Percentiles rank a stretch among this genome's conserved stretches.
These are phyloP conservation scores for Temnothorax unifasciatus DNA, from an alignment of 2,888 invertebrate genomes.

Conservation along the genomic window DNA sequence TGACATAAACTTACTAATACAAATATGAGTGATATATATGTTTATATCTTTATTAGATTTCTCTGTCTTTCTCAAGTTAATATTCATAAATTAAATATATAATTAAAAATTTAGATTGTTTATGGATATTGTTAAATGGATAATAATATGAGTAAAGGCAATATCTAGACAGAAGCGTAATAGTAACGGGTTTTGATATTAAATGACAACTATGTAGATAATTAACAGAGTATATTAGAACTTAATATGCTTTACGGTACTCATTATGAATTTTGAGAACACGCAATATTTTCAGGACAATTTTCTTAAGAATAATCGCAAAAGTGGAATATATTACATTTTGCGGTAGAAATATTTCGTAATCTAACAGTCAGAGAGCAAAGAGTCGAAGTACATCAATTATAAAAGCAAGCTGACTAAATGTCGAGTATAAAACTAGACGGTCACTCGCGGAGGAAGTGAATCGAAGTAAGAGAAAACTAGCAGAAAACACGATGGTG, in stretches of 20 bases:
- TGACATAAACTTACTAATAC: conserved; percentile 32
- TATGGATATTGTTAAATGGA: neutral
- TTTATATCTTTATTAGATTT: neutral
- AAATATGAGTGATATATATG: neutral
- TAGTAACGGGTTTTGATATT: neutral
- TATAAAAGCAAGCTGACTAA: conserved; percentile 69
- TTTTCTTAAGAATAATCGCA: neutral
- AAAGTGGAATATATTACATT: conserved; percentile 19
- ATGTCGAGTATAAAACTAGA: conserved; percentile 69
- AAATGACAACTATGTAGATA: neutral
- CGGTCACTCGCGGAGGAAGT: conserved; percentile 29
- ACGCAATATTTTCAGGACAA: neutral
- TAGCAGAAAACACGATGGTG: conserved; percentile 22
- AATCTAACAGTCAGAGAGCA: conserved; percentile 15
- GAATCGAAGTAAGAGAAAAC: conserved; percentile 68
- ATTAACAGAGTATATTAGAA: conserved; percentile 8
- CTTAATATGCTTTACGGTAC: neutral
- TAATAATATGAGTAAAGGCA: neutral
- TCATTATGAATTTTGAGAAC: neutral
- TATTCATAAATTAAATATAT: neutral
- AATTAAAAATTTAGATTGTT: neutral
- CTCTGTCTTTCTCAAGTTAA: neutral
- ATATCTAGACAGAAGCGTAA: neutral
- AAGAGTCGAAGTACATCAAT: conserved; percentile 36
- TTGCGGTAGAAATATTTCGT: neutral